A percentile compares a stretch with the other conserved stretches of the same genome.
Evolutionary conservation across 1,140 invertebrate species (phyloP).

Genomic region (Nebria ingens): DNA sequence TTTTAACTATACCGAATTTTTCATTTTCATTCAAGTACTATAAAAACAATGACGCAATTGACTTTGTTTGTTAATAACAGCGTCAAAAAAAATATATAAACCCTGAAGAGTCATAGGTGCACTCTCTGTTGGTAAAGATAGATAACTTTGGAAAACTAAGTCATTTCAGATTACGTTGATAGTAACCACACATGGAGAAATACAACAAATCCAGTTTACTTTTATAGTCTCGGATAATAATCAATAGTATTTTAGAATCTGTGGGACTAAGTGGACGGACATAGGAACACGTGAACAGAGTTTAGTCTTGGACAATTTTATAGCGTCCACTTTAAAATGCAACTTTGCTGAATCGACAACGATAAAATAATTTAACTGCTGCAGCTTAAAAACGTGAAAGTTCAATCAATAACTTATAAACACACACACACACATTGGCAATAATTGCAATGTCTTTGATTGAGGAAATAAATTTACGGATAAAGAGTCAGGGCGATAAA

Average conservation of each 20-base stretch:
- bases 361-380: constrained; percentile 8
- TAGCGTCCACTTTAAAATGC: constrained; percentile 5
- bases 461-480: too few relatives aligned
- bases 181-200: background rate
- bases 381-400: background rate
- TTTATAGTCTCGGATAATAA: constrained; percentile 5
- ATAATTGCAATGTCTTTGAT: too few relatives aligned
- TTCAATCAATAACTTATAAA: constrained; percentile 1
- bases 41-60: too few relatives aligned
- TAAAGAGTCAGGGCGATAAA: too few relatives aligned
- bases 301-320: background rate
- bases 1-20: too few relatives aligned
- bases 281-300: background rate
- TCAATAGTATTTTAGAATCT: constrained; percentile 6
- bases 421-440: too few relatives aligned
- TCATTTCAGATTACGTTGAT: background rate
- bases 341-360: constrained; percentile 5
- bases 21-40: too few relatives aligned
- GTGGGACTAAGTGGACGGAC: constrained; percentile 3
- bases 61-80: too few relatives aligned
- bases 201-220: constrained; percentile 2
- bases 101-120: too few relatives aligned
- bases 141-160: background rate
- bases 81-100: too few relatives aligned
- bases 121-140: too few relatives aligned